Base-by-base conservation (phyloP, 2,888 invertebrate genomes). In the Tachystola acroxantha region DNA sequence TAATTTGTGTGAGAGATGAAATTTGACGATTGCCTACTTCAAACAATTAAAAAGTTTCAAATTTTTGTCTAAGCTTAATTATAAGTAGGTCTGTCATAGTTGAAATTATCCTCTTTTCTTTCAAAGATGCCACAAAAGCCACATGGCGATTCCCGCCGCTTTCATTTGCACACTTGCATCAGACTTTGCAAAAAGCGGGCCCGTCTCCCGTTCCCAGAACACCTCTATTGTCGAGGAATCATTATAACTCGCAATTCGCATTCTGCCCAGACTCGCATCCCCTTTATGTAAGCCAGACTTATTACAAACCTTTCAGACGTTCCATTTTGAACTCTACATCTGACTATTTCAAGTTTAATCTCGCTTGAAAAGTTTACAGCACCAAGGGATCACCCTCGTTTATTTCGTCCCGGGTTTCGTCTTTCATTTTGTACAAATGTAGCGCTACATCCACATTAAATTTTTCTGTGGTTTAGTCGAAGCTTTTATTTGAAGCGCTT, bases 211-310 rank as follows among this genome's bases (percentile, higher is more conserved):
- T 78, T 85, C 85, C 66, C 72, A 66, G 85, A 86, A 85, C 65
- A 56, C 57, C 82, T n/a, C n/a, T 69, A 78, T 86, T 86, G 85
- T 85, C 64, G 64, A 45, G 48, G 52, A 64, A 56, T 71, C 71
- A 75, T 76, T 74, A 75, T 74, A 62, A 66, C 69, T 73, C 71
- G 78, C 82, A 80, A 81, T 81, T 82, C 16, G 16, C 16, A 16
- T 16, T 76, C 24, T 67, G 76, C 68, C 64, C 66, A 72, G 65
- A 65, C 76, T 70, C 63, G 65, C 69, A 75, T 79, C 79, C 82
- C 82, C 78, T 78, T 78, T 82, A 82, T 80, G 77, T 84, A 81
- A 76, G 77, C 70, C 64, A 61, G 58, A 64, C 63, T 66, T 73
- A 74, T 67, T 75, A 75, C 64, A 64, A 78, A 67, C 9, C 7